phyloP scores from a whole-genome alignment of 2,888 invertebrate genomes.

The Tiphia femorata region DNA sequence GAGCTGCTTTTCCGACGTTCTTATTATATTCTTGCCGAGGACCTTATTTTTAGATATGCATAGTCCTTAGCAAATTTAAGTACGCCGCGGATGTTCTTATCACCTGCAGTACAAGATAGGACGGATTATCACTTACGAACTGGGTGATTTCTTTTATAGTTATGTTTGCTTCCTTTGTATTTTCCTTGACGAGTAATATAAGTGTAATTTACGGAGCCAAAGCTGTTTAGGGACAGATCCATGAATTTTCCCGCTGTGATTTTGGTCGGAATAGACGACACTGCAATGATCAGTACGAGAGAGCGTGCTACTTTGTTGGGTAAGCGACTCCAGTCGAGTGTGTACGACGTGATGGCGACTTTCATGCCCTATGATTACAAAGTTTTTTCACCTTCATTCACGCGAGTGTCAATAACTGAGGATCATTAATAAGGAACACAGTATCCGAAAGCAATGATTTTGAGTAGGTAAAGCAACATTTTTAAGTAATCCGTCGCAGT shows the following conservation, averaged over 20 bases:
- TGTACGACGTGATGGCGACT: slow-evolving; percentile 26
- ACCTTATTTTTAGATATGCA: neutral
- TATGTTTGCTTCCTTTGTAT: neutral
- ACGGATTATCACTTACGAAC: too few relatives aligned
- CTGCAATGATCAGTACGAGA: slow-evolving; percentile 42
- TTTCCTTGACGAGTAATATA: neutral
- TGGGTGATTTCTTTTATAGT: neutral
- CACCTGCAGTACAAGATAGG: slow-evolving; percentile 3
- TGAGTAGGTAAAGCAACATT: neutral
- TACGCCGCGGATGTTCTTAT: slow-evolving; percentile 29
- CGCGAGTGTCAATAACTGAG: too few relatives aligned
- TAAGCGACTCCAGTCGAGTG: slow-evolving; percentile 35
- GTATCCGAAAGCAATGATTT: neutral
- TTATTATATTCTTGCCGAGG: too few relatives aligned
- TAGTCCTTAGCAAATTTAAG: slow-evolving; percentile 28
- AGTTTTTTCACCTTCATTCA: too few relatives aligned
- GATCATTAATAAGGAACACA: neutral
- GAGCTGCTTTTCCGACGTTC: too few relatives aligned
- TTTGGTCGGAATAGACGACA: slow-evolving; percentile 40
- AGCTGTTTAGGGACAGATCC: too few relatives aligned
- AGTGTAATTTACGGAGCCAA: slow-evolving; percentile 43
- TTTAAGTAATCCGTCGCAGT: too few relatives aligned
- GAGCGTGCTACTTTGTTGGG: slow-evolving; percentile 24
- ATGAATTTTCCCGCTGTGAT: slow-evolving; percentile 47
- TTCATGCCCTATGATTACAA: slow-evolving; percentile 23